phyloP scores from a whole-genome alignment of 2,888 invertebrate species.

The Choreutis nemorana region DNA sequence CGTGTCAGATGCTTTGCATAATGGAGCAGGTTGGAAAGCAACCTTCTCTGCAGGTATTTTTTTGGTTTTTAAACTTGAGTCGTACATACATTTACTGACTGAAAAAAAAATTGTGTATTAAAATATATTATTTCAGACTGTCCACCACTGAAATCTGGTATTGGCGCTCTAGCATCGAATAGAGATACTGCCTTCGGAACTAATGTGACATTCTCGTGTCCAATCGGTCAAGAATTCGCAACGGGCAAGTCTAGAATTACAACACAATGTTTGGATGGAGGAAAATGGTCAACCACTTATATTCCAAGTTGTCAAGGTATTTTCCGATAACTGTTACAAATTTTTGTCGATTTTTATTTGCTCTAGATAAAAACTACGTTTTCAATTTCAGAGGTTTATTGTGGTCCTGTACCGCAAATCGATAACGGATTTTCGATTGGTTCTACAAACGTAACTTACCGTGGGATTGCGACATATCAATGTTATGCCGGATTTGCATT shows the following conservation, averaged over 20 bases:
- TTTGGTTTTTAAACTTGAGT: no score
- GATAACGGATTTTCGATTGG: constrained; percentile 97
- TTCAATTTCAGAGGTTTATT: constrained; percentile 79
- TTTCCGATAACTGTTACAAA: background rate
- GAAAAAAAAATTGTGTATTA: constrained; percentile 12
- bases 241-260: constrained; percentile 85
- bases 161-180: constrained; percentile 88
- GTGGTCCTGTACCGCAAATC: constrained; percentile 97
- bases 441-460: constrained; percentile 93
- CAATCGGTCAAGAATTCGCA: constrained; percentile 92
- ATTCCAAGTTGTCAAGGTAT: constrained; percentile 92
- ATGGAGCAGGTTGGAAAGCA: constrained; percentile 85
- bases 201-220: constrained; percentile 88
- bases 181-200: constrained; percentile 93
- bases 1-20: constrained; percentile 86
- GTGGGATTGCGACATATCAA: constrained; percentile 93
- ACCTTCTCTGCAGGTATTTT: constrained; percentile 91
- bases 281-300: constrained; percentile 91
- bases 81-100: background rate
- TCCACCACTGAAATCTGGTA: constrained; percentile 82
- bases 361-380: constrained; percentile 3
- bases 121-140: constrained; percentile 83
- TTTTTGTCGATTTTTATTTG: constrained; percentile 15
- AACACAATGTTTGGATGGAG: constrained; percentile 87
- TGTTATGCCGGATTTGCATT: constrained; percentile 97